Evolutionary conservation across 2,113 vertebrate species (phyloP), one percentile per base, ranked within the genome.

Genomic region (Macrotis lagotis): DNA sequence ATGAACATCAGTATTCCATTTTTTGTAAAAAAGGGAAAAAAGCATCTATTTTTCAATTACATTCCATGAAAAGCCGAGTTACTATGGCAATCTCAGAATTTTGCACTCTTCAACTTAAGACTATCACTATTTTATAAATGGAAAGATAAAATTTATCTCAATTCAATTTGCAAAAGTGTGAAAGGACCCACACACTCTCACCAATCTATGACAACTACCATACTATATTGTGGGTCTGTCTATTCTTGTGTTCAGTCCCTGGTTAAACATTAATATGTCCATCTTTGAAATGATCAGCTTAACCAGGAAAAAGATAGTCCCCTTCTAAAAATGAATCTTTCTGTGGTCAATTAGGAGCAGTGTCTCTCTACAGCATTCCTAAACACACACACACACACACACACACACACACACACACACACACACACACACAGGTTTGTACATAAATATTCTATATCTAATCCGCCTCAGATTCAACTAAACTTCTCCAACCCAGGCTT

Each of bases 1-100:
- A 97, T 8, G 91, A 98, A 96, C 92, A 97, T 97, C 97, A 98
- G 98, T 97, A 98, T 95, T 98, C 94, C 96, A 98, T 98, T 98
- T 98, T 97, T 96, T 96, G 89, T 97, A 95, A 97, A 97, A 97
- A 83, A 83, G n/a, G n/a, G 94, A 97, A 97, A 97, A 83, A 83
- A 94, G 90, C 91, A 94, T 92, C 91, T 94, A 8, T 92, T 97
- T 98, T 98, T 95, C 28, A 49, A 83, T 97, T 98, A 98, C 91
- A 94, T 94, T 31, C 89, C 91, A 96, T 22, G 55, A 94, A 98
- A 97, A 91, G 92, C 93, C 96, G 94, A 96, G 94, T 95, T 97
- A 98, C 90, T 50, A 31, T 94, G 92, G 97, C 95, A 96, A 98
- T 92, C 22, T 92, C 91, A 94, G 94, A 97, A 89, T 91, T 94